Evolutionary conservation across 2,113 vertebrate species (phyloP).

Genomic region (Xenopus tropicalis): DNA sequence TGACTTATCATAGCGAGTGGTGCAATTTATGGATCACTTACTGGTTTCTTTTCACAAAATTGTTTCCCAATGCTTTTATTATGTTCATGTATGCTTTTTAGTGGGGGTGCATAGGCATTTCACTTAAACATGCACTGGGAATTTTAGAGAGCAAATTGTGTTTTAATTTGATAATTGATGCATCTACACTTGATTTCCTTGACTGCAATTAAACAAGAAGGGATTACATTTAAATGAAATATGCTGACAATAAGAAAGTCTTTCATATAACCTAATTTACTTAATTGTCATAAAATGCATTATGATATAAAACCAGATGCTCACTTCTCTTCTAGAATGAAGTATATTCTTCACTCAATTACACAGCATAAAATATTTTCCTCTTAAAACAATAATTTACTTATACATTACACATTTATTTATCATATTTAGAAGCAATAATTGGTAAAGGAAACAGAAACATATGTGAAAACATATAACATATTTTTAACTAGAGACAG

Average conservation of each 20-base stretch:
- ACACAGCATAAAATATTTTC: conserved; percentile 10
- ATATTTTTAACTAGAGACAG: no score
- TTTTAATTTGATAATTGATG: conserved; percentile 8
- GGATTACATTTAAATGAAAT: conserved; percentile 62
- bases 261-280: conserved; percentile 69
- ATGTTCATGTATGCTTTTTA: no score
- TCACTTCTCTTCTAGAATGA: conserved; percentile 58
- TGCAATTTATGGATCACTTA: no score
- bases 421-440: conserved; percentile 4
- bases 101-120: no score
- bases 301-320: conserved; percentile 70
- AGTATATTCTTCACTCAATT: conserved; percentile 54
- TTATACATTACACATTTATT: conserved; percentile 14
- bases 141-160: neutral
- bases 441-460: conserved; percentile 1
- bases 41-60: no score
- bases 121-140: neutral
- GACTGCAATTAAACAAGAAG: conserved; percentile 55
- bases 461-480: conserved; percentile 17
- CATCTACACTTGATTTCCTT: conserved; percentile 15
- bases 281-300: conserved; percentile 66
- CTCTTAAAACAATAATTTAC: conserved; percentile 23
- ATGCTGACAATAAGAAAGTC: conserved; percentile 66
- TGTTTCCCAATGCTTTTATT: no score
- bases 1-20: no score